These are phyloP conservation scores for Clamator glandarius DNA, from an alignment of 2,797 vertebrate genomes.

Conservation along the genomic window DNA sequence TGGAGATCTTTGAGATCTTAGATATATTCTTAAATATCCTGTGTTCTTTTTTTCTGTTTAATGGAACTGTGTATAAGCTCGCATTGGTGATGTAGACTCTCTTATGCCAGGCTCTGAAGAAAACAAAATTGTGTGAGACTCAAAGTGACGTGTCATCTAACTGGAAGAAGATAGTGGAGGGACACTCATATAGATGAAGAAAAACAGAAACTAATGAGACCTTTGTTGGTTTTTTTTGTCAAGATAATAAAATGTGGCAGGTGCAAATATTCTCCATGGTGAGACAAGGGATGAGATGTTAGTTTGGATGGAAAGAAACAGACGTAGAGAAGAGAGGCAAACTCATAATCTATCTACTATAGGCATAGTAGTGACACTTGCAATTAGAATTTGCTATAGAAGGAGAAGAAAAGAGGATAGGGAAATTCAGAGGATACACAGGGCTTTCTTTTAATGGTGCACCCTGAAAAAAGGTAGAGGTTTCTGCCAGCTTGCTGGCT, in stretches of 20 bases:
- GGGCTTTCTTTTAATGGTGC: background rate
- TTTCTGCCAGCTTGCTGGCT: background rate
- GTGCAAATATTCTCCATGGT: background rate
- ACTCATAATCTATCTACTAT: background rate
- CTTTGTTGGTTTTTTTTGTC: background rate
- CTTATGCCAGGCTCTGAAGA: background rate
- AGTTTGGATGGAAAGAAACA: background rate
- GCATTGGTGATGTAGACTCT: background rate
- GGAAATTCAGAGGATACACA: background rate
- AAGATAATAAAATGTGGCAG: background rate
- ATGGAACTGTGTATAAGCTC: background rate
- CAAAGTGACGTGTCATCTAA: background rate
- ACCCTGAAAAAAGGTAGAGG: background rate
- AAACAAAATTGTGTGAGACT: background rate
- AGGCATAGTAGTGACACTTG: background rate
- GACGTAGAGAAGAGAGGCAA: background rate
- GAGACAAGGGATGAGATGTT: background rate
- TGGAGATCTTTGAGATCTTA: background rate
- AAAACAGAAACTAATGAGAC: background rate
- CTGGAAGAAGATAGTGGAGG: background rate
- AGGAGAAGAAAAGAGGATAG: background rate
- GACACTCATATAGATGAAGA: background rate
- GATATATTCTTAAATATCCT: background rate
- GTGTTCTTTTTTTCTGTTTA: background rate
- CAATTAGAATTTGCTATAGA: background rate